These are phyloP conservation scores for Chaetodon auriga DNA, from an alignment of 2,113 vertebrate genomes.

Conservation along the genomic window DNA sequence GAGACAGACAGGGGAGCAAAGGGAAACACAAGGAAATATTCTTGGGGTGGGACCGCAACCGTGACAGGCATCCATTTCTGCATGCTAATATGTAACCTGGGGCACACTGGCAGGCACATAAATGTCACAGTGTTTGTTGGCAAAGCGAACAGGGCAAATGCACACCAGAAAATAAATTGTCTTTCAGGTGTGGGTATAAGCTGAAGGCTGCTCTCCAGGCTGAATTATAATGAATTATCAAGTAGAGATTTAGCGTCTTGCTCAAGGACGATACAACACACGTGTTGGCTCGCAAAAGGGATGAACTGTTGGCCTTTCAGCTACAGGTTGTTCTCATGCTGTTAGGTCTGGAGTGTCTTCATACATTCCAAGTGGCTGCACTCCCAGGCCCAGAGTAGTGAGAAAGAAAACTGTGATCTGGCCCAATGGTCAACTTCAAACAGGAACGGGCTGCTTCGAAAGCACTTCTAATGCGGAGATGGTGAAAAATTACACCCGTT, in stretches of 20 bases:
- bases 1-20: no score
- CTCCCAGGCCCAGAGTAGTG: background rate
- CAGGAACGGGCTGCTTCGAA: slow-evolving; percentile 15
- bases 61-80: background rate
- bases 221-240: slow-evolving; percentile 37
- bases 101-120: background rate
- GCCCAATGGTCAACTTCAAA: slow-evolving; percentile 44
- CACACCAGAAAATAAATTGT: slow-evolving; percentile 3
- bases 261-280: slow-evolving; percentile 16
- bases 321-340: background rate
- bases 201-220: background rate
- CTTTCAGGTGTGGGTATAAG: background rate
- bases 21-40: no score
- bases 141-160: background rate
- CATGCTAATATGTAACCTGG: slow-evolving; percentile 7
- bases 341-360: slow-evolving; percentile 1
- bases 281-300: background rate
- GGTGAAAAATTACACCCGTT: slow-evolving; percentile 59
- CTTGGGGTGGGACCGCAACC: no score
- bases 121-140: slow-evolving; percentile 26
- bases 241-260: background rate
- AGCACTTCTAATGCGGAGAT: slow-evolving; percentile 2
- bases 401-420: slow-evolving; percentile 22
- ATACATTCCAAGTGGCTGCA: slow-evolving; percentile 9
- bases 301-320: background rate